phyloP scores from a whole-genome alignment of 2,888 invertebrate genomes.

The Plusia festucae region DNA sequence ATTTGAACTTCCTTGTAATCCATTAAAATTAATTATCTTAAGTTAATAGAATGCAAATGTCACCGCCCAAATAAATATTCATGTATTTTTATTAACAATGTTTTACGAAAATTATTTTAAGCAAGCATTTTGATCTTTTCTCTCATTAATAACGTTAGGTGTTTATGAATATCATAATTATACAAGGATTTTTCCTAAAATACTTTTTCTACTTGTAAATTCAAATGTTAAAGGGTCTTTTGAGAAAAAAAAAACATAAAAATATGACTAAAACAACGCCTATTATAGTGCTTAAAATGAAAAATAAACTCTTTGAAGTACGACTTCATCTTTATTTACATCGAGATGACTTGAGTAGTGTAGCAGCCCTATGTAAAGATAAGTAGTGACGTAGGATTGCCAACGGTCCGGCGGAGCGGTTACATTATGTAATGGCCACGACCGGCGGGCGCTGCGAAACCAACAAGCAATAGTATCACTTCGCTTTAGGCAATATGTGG shows the following conservation, averaged over 20 bases:
- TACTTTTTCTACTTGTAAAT: too few relatives aligned
- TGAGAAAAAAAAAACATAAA: too few relatives aligned
- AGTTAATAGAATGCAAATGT: neutral
- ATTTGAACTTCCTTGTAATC: too few relatives aligned
- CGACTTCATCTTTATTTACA: neutral
- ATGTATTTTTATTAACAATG: neutral
- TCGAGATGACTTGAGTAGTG: neutral
- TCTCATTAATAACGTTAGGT: too few relatives aligned
- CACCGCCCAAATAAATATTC: neutral
- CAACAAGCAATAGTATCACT: conserved; percentile 35
- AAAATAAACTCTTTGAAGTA: neutral
- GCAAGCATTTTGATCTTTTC: too few relatives aligned
- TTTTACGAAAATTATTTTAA: neutral
- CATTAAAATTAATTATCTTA: too few relatives aligned
- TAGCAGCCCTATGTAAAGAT: conserved; percentile 48
- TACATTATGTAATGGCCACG: conserved; percentile 57
- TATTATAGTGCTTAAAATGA: too few relatives aligned
- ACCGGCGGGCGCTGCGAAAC: conserved; percentile 42
- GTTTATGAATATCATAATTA: too few relatives aligned
- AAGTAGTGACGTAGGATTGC: conserved; percentile 55
- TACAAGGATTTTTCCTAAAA: too few relatives aligned
- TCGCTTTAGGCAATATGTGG: conserved; percentile 53
- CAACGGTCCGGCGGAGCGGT: conserved; percentile 60
- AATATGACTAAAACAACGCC: too few relatives aligned
- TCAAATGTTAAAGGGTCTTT: too few relatives aligned